Conservation (phyloP, 1,140 invertebrate genomes). For the Euborellia annulipes region DNA sequence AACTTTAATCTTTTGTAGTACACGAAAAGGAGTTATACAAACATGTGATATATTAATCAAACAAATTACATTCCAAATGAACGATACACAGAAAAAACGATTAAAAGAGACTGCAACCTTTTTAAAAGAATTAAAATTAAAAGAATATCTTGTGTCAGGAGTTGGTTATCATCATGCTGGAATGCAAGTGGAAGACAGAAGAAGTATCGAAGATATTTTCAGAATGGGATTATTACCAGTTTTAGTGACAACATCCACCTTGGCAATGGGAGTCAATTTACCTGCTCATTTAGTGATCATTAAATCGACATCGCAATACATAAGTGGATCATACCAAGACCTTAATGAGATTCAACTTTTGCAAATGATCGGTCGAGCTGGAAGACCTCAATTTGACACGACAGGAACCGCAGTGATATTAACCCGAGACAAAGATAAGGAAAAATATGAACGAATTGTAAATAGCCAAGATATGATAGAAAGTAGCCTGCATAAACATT, state of each 20-base stretch:
- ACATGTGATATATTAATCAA: slow-evolving; percentile 43
- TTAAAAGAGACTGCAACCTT: slow-evolving; percentile 30
- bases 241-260: slow-evolving; percentile 49
- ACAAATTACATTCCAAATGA: slow-evolving; percentile 38
- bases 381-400: slow-evolving; percentile 62
- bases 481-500: slow-evolving; percentile 50
- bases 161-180: slow-evolving; percentile 68
- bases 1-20: slow-evolving; percentile 61
- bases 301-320: slow-evolving; percentile 61
- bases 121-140: slow-evolving; percentile 42
- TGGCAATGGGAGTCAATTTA: slow-evolving; percentile 68
- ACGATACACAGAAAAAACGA: slow-evolving; percentile 32
- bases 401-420: slow-evolving; percentile 65
- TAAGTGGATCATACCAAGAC: slow-evolving; percentile 45
- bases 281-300: slow-evolving; percentile 68
- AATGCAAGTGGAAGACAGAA: slow-evolving; percentile 42
- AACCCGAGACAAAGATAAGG: slow-evolving; percentile 47
- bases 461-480: slow-evolving; percentile 38
- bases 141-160: slow-evolving; percentile 39
- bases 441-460: slow-evolving; percentile 39
- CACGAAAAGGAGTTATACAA: slow-evolving; percentile 52
- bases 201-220: slow-evolving; percentile 42
- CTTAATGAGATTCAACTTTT: slow-evolving; percentile 56
- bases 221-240: slow-evolving; percentile 43
- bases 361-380: slow-evolving; percentile 74